These are phyloP conservation scores for Paramacrobiotus metropolitanus DNA, from an alignment of 1,140 invertebrate species.

Conservation along the genomic window DNA sequence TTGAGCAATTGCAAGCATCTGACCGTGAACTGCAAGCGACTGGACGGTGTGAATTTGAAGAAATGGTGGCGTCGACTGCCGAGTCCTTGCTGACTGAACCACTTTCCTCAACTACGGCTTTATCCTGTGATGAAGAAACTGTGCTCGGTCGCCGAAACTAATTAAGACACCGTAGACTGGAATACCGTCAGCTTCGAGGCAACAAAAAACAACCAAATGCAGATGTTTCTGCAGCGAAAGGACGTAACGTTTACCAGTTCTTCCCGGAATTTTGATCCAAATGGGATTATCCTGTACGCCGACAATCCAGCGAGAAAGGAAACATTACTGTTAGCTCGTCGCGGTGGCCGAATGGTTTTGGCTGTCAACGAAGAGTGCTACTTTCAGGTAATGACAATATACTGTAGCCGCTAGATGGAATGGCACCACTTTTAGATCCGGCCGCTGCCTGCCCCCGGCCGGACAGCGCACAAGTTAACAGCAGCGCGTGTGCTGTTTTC, in stretches of 20 bases:
- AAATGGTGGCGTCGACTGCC: neutral
- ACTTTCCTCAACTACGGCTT: neutral
- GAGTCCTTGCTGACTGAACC: neutral
- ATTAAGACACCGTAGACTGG: neutral
- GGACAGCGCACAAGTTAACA: no score
- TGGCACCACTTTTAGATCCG: no score
- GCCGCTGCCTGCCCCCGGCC: no score
- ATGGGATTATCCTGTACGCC: neutral
- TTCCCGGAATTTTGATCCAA: neutral
- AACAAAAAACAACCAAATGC: neutral
- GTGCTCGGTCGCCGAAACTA: neutral
- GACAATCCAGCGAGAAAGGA: neutral
- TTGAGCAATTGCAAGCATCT: neutral
- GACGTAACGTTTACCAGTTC: neutral
- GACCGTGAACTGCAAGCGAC: neutral
- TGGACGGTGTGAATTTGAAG: neutral
- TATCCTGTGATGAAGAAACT: neutral
- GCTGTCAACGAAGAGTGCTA: neutral
- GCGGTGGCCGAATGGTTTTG: neutral
- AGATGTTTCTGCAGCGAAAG: neutral
- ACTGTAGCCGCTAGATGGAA: no score
- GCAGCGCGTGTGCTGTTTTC: no score
- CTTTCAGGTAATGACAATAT: no score
- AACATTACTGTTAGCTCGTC: neutral
- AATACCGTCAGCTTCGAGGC: neutral